Base-by-base conservation (phyloP, 2,888 invertebrate genomes). In the Melangyna quadrimaculata region DNA sequence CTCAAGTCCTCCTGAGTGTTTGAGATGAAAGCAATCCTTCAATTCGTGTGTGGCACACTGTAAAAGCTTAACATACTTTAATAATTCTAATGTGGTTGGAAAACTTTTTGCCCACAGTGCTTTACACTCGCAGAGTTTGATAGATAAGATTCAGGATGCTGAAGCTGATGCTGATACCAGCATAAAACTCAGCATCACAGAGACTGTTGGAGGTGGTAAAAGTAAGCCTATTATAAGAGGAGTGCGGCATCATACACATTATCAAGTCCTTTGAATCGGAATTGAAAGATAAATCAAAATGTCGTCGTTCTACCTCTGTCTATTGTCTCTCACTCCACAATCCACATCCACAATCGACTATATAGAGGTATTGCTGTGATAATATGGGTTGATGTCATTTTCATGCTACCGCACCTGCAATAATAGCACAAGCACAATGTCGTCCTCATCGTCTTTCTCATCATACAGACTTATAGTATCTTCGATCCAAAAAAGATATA, bases 241-340 rank as follows among this genome's bases (percentile, higher is more conserved):
- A 43, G 65, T 29, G 70, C n/a, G n/a, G n/a, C n/a, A n/a, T 7
- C 19, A 45, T 10, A 55, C 48, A 72, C 77, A 80, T 84, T 86
- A 86, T 77, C 77, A 77, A 81, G 81, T 86, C 73, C 73, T 77
- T 70, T 70, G 70, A 81, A 86, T 86, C 77, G 75, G 86, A 86
- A 86, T 86, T 81, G 86, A 86, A 73, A 86, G 86, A 86, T 86
- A 86, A 86, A 86, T 86, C 86, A 86, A 86, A 86, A 81, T 51
- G 86, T 86, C 77, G 71, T 77, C 77, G 61, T 40, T 27, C 74
- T 65, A 69, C 19, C 27, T n/a, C 40, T n/a, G 3, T 19, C 9
- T 53, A 53, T 53, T 4, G 48, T 32, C 3, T 32, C 3, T 8
- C 7, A 7, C n/a, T 6, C 48, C 10, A 3, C 51, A 51, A 24